These are phyloP conservation scores for Tetramorium alpestre DNA, from an alignment of 1,140 invertebrate genomes.

Conservation along the genomic window DNA sequence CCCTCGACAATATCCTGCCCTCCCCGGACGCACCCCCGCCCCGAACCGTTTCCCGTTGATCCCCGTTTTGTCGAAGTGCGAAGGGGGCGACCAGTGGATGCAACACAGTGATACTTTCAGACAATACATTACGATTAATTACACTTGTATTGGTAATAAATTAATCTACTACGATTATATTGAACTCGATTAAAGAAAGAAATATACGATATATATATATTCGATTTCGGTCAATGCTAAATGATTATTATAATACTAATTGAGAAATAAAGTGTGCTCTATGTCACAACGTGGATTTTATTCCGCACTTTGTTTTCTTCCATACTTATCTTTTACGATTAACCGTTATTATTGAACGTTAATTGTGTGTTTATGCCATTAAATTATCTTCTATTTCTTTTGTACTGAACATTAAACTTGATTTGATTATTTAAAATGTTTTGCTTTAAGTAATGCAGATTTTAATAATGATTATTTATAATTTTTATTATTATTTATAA, in stretches of 20 bases:
- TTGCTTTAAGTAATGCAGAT: not conserved
- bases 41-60: slow-evolving; percentile 29
- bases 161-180: slow-evolving; percentile 84
- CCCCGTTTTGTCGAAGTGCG: slow-evolving; percentile 38
- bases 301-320: not conserved
- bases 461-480: not conserved
- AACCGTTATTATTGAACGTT: not conserved
- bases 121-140: slow-evolving; percentile 85
- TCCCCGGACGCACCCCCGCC: not conserved
- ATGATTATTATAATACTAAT: slow-evolving; percentile 84
- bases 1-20: not conserved
- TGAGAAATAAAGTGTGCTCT: slow-evolving; percentile 85
- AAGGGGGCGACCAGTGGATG: slow-evolving; percentile 80
- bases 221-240: slow-evolving; percentile 84
- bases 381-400: not conserved
- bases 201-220: slow-evolving; percentile 78
- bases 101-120: slow-evolving; percentile 84
- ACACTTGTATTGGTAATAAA: slow-evolving; percentile 83
- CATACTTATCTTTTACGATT: not conserved
- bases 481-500: not conserved
- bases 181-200: slow-evolving; percentile 79
- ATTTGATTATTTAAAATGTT: not conserved
- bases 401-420: not conserved
- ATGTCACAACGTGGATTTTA: slow-evolving; percentile 78
- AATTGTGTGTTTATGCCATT: not conserved